Conservation (phyloP, 2,888 invertebrate genomes). For the Mantis religiosa region DNA sequence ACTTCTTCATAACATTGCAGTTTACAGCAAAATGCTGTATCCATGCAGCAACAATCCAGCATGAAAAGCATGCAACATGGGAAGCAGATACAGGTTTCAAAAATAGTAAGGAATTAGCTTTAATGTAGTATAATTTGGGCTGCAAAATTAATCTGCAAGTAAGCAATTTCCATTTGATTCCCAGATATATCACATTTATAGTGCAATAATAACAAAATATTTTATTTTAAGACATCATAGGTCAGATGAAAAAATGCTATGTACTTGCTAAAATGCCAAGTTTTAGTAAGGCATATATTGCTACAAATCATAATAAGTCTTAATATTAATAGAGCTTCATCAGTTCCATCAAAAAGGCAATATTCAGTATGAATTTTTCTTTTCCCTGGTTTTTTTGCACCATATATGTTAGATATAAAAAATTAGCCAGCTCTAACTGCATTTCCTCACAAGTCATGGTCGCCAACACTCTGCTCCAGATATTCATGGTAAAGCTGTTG, state of each 20-base stretch:
- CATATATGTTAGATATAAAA: neutral
- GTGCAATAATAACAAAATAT: neutral
- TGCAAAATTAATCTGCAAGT: neutral
- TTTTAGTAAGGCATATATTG: neutral
- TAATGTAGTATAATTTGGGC: too few relatives aligned
- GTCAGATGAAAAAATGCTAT: neutral
- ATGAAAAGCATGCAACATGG: too few relatives aligned
- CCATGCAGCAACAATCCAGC: neutral
- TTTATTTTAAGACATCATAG: neutral
- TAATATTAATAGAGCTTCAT: neutral
- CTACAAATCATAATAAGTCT: neutral
- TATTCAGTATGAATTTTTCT: neutral
- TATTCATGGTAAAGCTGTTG: constrained; percentile 48
- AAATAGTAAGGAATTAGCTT: too few relatives aligned
- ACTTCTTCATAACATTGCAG: neutral
- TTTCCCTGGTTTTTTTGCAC: too few relatives aligned
- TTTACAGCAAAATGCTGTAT: neutral
- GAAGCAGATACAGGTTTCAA: too few relatives aligned
- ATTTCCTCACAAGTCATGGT: constrained; percentile 43
- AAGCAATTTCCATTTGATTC: neutral
- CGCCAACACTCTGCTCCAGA: constrained; percentile 49
- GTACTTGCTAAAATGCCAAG: neutral
- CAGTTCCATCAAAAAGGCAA: neutral
- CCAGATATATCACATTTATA: neutral
- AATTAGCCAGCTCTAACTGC: neutral